phyloP scores from a whole-genome alignment of 1,140 invertebrate genomes.

The Cryptotermes secundus region DNA sequence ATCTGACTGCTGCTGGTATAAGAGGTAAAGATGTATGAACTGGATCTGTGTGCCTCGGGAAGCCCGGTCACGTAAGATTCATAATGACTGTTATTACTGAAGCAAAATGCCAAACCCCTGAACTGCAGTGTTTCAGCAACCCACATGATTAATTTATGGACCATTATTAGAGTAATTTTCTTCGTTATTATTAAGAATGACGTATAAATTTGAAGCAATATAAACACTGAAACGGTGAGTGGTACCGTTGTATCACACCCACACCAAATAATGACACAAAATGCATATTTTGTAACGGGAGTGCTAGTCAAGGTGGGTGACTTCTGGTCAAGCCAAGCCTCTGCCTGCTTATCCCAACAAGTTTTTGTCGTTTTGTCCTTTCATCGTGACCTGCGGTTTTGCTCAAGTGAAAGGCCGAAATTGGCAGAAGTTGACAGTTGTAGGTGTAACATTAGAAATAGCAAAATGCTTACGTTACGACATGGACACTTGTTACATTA shows the following conservation, averaged over 20 bases:
- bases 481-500: too few relatives aligned
- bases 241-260: background rate
- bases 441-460: background rate
- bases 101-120: background rate
- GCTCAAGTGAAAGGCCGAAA: background rate
- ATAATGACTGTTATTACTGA: background rate
- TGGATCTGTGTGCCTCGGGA: too few relatives aligned
- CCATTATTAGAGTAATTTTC: background rate
- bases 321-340: background rate
- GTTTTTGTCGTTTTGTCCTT: background rate
- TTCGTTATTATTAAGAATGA: background rate
- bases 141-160: background rate
- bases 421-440: background rate
- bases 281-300: background rate
- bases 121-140: background rate
- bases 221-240: background rate
- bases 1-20: too few relatives aligned
- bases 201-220: background rate
- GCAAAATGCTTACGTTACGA: too few relatives aligned
- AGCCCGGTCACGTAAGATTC: too few relatives aligned
- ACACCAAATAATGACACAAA: background rate
- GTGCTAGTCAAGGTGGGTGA: background rate
- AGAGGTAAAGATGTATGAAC: too few relatives aligned
- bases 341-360: background rate
- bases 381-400: background rate